Base-by-base conservation (phyloP, 2,797 vertebrate species). In the Mergus octosetaceus region DNA sequence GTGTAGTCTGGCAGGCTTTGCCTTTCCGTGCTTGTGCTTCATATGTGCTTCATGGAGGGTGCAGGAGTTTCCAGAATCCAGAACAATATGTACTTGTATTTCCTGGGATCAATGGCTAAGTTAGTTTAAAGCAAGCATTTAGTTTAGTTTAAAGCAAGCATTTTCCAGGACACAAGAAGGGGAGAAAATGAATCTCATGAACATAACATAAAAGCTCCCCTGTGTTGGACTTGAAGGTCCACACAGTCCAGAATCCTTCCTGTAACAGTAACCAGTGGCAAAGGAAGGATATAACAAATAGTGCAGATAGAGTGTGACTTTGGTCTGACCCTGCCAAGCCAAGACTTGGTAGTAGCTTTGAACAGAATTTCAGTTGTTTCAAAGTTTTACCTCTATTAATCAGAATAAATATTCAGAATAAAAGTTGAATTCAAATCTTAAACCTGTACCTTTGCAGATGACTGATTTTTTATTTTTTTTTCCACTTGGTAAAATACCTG, bases 401-500 rank as follows among this genome's bases (percentile, higher is more conserved):
- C 58, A 60, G 58, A 71, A 89, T 61, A 90, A 91, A 93, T 76
- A 53, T 76, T 85, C 58, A 60, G 58, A 71, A 89, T 64, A 90
- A 91, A 93, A 72, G 73, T 13, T 70, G 28, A 90, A 93, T 94
- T 89, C 27, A 41, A 32, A 45, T 84, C 22, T 58, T 78, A 81
- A 88, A 75, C 28, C 10, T 91, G 10, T 56, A 70, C 21, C 8
- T 72, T 69, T 87, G 38, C 62, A 78, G 32, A 61, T 76, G 76
- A 87, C 25, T 81, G 62, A 96, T 96, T 95, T 95, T 77, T 83
- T 84, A 17, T 43, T 43, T 43, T 45, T 45, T 95, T 86, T 75
- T 94, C 76, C 43, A 91, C 64, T 95, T 93, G 62, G 9, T 64
- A 89, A 89, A 85, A 75, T 41, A 94, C 75, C 65, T 91, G 43